Conservation (phyloP, 2,113 vertebrate species). For the Tursiops truncatus region DNA sequence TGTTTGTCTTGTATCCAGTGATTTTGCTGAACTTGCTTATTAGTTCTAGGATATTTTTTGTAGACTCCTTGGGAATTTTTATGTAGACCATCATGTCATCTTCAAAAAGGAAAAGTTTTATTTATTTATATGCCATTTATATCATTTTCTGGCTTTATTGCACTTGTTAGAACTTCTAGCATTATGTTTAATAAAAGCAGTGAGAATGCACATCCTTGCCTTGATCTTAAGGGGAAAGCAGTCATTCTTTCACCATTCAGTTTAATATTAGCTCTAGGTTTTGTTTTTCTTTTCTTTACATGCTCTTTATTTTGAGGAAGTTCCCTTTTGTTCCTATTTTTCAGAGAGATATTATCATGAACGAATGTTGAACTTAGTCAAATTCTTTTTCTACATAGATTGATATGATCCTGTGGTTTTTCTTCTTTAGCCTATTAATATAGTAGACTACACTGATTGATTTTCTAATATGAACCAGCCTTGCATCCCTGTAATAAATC, state of each 20-base stretch:
- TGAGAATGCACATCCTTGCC: background rate
- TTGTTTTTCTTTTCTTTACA: background rate
- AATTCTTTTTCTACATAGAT: background rate
- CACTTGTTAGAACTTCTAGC: background rate
- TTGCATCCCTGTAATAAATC: background rate
- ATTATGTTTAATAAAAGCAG: background rate
- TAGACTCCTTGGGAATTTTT: background rate
- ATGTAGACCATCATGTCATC: background rate
- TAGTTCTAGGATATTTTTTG: background rate
- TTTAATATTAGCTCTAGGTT: background rate
- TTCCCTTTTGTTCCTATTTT: background rate
- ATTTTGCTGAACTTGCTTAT: background rate
- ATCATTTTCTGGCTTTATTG: background rate
- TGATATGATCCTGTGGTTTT: background rate
- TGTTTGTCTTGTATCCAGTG: background rate
- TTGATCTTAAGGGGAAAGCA: background rate
- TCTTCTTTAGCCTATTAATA: background rate
- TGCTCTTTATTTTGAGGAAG: background rate
- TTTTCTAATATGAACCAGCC: background rate
- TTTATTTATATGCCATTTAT: background rate
- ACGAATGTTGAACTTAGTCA: conserved; percentile 26
- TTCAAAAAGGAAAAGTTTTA: background rate
- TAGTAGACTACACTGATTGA: background rate
- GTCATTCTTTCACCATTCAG: background rate
- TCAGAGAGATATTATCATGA: background rate